phyloP scores from a whole-genome alignment of 2,888 invertebrate species.

The Acronicta alni region DNA sequence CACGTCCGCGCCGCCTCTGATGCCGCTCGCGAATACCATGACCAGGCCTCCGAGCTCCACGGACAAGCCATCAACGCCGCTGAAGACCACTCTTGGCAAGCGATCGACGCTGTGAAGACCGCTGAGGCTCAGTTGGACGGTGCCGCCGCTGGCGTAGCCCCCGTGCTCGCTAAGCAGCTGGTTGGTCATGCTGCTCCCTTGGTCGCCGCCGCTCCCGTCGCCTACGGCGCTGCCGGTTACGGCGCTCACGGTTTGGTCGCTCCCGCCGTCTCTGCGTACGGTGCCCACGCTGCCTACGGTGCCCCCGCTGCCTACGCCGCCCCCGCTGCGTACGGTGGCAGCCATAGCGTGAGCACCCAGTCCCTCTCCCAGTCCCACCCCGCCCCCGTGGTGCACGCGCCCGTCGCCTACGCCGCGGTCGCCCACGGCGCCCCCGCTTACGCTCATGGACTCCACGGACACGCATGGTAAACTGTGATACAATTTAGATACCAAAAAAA shows the following conservation, averaged over 20 bases:
- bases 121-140: conserved; percentile 82
- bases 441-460: conserved; percentile 66
- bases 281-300: conserved; percentile 57
- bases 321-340: conserved; percentile 62
- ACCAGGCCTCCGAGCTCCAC: conserved; percentile 84
- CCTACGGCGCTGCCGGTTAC: conserved; percentile 55
- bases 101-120: conserved; percentile 83
- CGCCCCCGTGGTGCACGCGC: conserved; percentile 70
- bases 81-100: conserved; percentile 85
- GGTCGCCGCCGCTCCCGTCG: conserved; percentile 51
- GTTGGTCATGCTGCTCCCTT: conserved; percentile 74
- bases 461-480: conserved; percentile 87
- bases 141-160: conserved; percentile 84
- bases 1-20: conserved; percentile 83
- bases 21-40: conserved; percentile 81
- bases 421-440: conserved; percentile 61
- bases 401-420: conserved; percentile 73
- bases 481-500: conserved; percentile 78
- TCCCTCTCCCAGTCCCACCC: conserved; percentile 82
- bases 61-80: conserved; percentile 85
- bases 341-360: conserved; percentile 75
- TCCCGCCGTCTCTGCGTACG: conserved; percentile 56
- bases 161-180: conserved; percentile 82
- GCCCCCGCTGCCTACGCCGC: conserved; percentile 60
- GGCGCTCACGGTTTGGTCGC: conserved; percentile 55